Base-by-base conservation (phyloP, 92 coral and sea anemone genomes). In the Metridium senile region DNA sequence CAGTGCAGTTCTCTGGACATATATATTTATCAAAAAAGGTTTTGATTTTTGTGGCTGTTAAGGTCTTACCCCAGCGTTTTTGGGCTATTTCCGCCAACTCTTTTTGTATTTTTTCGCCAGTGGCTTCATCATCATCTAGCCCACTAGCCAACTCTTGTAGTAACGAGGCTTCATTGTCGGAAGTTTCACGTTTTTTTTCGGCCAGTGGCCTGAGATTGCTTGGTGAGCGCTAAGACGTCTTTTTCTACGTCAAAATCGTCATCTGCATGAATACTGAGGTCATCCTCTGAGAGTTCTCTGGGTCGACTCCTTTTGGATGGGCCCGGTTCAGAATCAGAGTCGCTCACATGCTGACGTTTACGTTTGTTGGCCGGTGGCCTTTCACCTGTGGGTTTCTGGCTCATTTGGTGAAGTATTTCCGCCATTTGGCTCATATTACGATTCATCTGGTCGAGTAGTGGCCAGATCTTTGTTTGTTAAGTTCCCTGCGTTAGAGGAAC, bases 21-120 rank as follows among this genome's bases (percentile, higher is more conserved):
- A 56, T 72, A 25, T 64, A 79, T 66, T 85, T 85, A 4, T 79
- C 85, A 1, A 56, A 16, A 1, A 85, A 71, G 31, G 63, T 74
- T 45, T 85, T 85, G 0, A 80, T 29, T 58, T 73, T 80, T 6
- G 69, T 78, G 18, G 82, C 45, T 26, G 79, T 56, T n/a, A 85
- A 72, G 30, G 67, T 74, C 54, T 85, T 85, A 1, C 78, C 90
- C 82, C 82, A 81, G 29, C 72, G 82, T 59, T 68, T 80, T 30
- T 25, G 22, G 16, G 89, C 82, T 43, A 85, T 74, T 49, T 74
- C 89, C 10, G 89, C 86, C 74, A 80, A 28, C 70, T 74, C 70
- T 58, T 57, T 72, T 51, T 34, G 32, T 39, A 74, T 45, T 58
- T 85, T 68, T 21, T 70, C 57, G 82, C 82, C 74, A 45, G 78